Evolutionary conservation across 2,797 vertebrate genomes (phyloP), one percentile per base, ranked within the genome.

Genomic region (Danio kyathit): DNA sequence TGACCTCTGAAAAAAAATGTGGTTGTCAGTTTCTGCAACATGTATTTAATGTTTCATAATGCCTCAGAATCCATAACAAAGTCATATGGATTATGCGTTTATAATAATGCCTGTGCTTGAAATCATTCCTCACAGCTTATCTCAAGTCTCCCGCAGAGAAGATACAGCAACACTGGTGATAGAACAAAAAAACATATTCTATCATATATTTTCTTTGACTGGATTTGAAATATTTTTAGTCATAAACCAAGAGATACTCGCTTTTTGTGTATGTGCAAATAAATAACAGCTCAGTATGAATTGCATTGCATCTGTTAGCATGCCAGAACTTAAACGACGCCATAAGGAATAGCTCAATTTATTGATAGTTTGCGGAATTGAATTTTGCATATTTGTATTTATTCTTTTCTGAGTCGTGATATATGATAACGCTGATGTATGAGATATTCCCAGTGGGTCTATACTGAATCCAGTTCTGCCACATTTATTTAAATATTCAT

Each of bases 401-500:
- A 70, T 79, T 79, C 1, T 51, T 48, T 61, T 70, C 54, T 41
- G 64, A 17, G 76, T 59, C 11, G 17, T 63, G 67, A 72, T 72
- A 72, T 72, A 72, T 72, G 67, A 63, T 52, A 63, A 72, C 17
- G 2, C 7, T 71, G 66, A 71, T 52, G 66, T 38, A 63, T 79
- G 67, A 16, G 59, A 71, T 41, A 64, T 61, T 63, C 69, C 41
- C 48, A 38, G 12, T 41, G 65, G 66, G 21, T 51, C 65, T 72
- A 29, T 29, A 54, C 59, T 72, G 46, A 72, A 71, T 52, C 48
- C 8, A 72, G 49, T 63, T 72, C 19, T 54, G 69, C 67, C 57
- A 79, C 59, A 64, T 64, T 51, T 79, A 79, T 79, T 79, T 71
- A 79, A 79, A 79, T 79, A 72, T 71, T 72, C 66, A 79, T 79